phyloP scores from a whole-genome alignment of 2,888 invertebrate genomes.

The Apocheima hispidaria region DNA sequence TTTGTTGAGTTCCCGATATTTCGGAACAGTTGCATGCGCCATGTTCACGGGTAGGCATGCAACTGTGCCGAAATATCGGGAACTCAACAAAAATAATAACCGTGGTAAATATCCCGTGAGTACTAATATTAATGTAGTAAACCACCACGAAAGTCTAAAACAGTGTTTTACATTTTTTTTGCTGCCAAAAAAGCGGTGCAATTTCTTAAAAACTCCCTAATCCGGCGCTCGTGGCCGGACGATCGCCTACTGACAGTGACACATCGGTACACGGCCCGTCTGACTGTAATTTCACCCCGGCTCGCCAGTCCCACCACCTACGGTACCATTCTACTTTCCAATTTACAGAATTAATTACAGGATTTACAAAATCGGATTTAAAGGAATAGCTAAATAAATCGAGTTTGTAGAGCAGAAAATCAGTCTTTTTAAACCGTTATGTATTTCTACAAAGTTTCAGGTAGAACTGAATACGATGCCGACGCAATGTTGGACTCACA shows the following conservation, averaged over 20 bases:
- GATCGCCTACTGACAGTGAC: constrained; percentile 83
- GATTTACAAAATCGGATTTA: constrained; percentile 37
- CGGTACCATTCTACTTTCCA: constrained; percentile 70
- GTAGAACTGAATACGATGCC: constrained; percentile 6
- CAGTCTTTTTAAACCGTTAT: background rate
- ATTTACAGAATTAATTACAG: constrained; percentile 67
- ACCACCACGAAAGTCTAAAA: too few species aligned
- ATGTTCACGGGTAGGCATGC: too few species aligned
- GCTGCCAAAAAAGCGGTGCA: constrained; percentile 61
- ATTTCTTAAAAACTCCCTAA: constrained; percentile 81
- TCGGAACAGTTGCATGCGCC: too few species aligned
- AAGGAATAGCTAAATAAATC: constrained; percentile 17
- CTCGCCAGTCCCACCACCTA: constrained; percentile 54
- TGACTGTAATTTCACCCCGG: constrained; percentile 82
- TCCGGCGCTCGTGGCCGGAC: constrained; percentile 69
- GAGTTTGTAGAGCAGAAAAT: constrained; percentile 2
- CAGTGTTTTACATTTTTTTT: constrained; percentile 27
- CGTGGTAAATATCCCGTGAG: too few species aligned
- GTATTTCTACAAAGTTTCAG: background rate
- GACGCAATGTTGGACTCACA: constrained; percentile 40
- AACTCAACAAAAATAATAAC: too few species aligned
- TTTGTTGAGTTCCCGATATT: too few species aligned
- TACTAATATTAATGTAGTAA: too few species aligned
- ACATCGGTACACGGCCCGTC: constrained; percentile 85
- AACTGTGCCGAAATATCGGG: too few species aligned